Conservation (phyloP, 2,888 invertebrate species). For the Acrobeloides nanus region DNA sequence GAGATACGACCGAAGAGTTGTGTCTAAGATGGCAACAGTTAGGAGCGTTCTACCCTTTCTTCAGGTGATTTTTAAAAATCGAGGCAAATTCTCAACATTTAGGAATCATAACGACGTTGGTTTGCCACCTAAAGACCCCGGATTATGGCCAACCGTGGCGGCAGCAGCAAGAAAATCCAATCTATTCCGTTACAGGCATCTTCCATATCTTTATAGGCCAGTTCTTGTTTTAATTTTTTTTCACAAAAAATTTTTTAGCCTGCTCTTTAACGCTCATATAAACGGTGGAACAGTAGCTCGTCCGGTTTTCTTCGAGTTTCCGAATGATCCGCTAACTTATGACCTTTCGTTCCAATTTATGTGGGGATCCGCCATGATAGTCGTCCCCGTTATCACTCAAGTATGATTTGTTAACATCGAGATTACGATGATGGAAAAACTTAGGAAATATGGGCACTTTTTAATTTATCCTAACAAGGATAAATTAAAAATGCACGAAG, state of each 20-base stretch:
- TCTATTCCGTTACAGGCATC: constrained; percentile 43
- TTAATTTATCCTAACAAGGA: too few relatives aligned
- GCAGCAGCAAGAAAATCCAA: constrained; percentile 42
- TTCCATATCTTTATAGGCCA: constrained; percentile 51
- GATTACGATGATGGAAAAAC: too few relatives aligned
- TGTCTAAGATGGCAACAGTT: constrained; percentile 64
- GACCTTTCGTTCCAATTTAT: constrained; percentile 43
- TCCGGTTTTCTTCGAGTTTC: constrained; percentile 31
- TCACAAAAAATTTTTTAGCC: too few relatives aligned
- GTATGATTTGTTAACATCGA: too few relatives aligned
- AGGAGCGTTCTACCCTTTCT: constrained; percentile 48
- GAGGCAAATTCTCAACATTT: too few relatives aligned
- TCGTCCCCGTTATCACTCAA: constrained; percentile 36
- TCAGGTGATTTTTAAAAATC: too few relatives aligned
- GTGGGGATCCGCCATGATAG: constrained; percentile 45
- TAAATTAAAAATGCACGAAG: too few relatives aligned
- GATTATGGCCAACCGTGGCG: constrained; percentile 46
- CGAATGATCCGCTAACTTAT: constrained; percentile 29
- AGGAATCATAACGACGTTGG: constrained; percentile 49
- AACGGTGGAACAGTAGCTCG: constrained; percentile 27
- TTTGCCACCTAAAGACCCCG: constrained; percentile 42
- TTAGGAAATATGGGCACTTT: too few relatives aligned
- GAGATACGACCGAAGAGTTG: constrained; percentile 55
- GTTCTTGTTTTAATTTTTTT: too few relatives aligned
- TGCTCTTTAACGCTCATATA: constrained; percentile 25